Evolutionary conservation across 2,113 vertebrate genomes (phyloP).

Genomic region (Coreoperca whiteheadi): DNA sequence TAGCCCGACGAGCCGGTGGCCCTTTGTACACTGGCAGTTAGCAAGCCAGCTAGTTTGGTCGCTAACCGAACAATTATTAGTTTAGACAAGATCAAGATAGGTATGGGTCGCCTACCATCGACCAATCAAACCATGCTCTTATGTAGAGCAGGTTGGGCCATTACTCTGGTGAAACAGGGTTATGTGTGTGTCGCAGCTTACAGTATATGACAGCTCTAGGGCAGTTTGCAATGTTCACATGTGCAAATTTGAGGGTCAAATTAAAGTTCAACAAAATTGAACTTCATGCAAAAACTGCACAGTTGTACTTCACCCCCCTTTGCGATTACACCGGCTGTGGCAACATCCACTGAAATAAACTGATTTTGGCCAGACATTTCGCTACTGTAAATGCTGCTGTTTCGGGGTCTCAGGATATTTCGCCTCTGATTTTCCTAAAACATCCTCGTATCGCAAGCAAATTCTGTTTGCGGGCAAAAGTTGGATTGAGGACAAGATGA

Average conservation of each 20-base stretch:
- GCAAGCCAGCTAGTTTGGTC: background rate
- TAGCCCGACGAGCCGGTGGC: background rate
- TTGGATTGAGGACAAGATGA: background rate
- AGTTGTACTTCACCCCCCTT: background rate
- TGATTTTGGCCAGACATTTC: background rate
- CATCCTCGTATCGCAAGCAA: too few relatives aligned
- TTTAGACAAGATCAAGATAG: background rate
- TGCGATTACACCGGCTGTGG: background rate
- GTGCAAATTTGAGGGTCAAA: background rate
- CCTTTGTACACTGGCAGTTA: background rate
- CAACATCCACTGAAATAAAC: background rate
- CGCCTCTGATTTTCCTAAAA: background rate
- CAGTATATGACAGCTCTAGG: background rate
- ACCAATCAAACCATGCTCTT: background rate
- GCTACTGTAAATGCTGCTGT: background rate
- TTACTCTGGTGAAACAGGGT: background rate
- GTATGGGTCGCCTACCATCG: background rate
- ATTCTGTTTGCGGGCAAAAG: background rate
- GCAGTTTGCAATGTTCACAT: background rate
- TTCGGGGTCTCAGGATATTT: background rate
- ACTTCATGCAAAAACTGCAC: background rate
- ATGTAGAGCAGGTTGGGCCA: background rate
- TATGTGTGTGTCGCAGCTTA: background rate
- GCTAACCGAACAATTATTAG: background rate
- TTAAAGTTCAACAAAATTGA: background rate